Conservation (phyloP, 1,140 invertebrate genomes). For the Acromyrmex echinatior region DNA sequence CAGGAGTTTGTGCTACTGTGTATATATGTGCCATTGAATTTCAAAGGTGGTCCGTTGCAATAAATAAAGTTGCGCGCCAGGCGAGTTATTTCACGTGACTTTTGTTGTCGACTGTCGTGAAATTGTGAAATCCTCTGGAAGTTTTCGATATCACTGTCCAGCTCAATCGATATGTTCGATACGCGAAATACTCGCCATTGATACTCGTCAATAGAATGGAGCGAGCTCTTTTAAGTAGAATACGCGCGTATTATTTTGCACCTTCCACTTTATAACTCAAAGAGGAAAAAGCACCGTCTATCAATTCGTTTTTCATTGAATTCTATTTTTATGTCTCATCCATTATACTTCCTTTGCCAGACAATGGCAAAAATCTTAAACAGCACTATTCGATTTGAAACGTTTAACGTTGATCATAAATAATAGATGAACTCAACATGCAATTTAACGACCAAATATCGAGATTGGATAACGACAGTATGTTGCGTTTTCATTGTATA, state of each 20-base stretch:
- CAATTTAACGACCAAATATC: background rate
- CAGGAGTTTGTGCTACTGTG: slow-evolving; percentile 41
- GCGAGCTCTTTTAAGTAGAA: slow-evolving; percentile 27
- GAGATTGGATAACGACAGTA: background rate
- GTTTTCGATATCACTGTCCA: slow-evolving; percentile 45
- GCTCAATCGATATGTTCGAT: slow-evolving; percentile 26
- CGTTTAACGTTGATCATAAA: slow-evolving; percentile 5
- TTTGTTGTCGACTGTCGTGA: slow-evolving; percentile 8
- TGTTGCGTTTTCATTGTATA: background rate
- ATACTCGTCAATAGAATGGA: slow-evolving; percentile 40
- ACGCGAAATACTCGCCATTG: slow-evolving; percentile 28
- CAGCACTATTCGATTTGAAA: background rate
- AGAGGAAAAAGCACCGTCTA: background rate
- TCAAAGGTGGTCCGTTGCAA: slow-evolving; percentile 69
- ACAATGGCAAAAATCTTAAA: background rate
- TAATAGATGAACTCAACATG: slow-evolving; percentile 1
- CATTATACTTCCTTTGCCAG: background rate
- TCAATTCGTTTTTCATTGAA: background rate
- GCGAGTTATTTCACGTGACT: slow-evolving; percentile 49
- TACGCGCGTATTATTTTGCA: slow-evolving; percentile 19
- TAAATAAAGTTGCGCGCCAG: slow-evolving; percentile 67
- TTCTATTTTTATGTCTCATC: background rate
- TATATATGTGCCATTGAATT: slow-evolving; percentile 64
- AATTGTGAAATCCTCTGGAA: slow-evolving; percentile 63
- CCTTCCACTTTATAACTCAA: background rate